phyloP scores from a whole-genome alignment of 2,888 invertebrate species.

The Hyposoter didymator region DNA sequence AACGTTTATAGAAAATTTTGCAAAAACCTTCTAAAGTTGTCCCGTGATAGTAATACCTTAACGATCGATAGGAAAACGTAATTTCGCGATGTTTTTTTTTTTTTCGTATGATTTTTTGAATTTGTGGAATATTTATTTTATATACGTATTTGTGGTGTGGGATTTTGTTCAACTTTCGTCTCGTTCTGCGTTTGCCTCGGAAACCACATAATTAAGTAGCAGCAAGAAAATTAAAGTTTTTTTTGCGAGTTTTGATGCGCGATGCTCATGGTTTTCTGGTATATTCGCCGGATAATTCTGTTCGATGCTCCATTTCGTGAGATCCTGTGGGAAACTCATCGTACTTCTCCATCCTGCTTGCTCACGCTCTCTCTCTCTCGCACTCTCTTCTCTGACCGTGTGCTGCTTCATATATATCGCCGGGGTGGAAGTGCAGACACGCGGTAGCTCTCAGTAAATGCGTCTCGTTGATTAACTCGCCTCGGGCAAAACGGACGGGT shows the following conservation, averaged over 20 bases:
- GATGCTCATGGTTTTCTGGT: too few relatives aligned
- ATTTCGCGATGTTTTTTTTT: not conserved
- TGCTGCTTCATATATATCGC: constrained; percentile 25
- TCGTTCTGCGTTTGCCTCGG: not conserved
- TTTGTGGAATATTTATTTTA: not conserved
- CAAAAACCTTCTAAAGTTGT: too few relatives aligned
- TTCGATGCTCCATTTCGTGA: not conserved
- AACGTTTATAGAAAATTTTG: too few relatives aligned
- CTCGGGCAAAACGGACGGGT: constrained; percentile 67
- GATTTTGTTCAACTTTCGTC: not conserved
- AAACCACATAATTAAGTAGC: not conserved
- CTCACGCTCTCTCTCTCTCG: not conserved
- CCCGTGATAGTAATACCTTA: too few relatives aligned
- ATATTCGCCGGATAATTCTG: not conserved
- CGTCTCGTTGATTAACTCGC: constrained; percentile 79
- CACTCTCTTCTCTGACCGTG: not conserved
- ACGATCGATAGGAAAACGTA: not conserved
- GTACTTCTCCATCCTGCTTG: not conserved
- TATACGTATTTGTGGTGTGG: not conserved
- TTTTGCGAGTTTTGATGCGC: not conserved
- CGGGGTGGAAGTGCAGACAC: constrained; percentile 40
- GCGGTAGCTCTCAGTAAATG: constrained; percentile 69
- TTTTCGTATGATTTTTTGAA: not conserved
- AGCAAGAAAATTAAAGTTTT: not conserved
- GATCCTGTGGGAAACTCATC: not conserved